A percentile compares a stretch with the other conserved stretches of the same genome.
Evolutionary conservation across 2,113 vertebrate genomes (phyloP).

Genomic region (Pseudolaguvia tuberculata): DNA sequence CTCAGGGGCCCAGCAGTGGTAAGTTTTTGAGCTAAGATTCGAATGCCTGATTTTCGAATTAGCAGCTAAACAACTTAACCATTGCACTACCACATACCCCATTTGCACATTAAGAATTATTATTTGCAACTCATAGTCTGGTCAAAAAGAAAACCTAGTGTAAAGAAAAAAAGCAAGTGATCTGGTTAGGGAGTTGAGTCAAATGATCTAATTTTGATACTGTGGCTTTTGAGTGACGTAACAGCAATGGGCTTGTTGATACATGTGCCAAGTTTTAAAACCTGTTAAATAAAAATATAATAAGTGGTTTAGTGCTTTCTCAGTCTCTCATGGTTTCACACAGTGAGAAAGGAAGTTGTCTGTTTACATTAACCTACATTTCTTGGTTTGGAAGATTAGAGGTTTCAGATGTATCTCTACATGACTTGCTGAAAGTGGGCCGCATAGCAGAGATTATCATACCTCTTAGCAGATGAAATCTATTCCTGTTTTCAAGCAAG

Average conservation of each 20-base stretch:
- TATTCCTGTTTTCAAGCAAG: slow-evolving; percentile 46
- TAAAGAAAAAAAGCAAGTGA: background rate
- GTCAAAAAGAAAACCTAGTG: background rate
- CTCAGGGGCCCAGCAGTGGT: too few relatives aligned
- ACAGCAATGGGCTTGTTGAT: background rate
- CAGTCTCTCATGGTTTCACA: slow-evolving; percentile 12
- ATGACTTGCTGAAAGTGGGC: slow-evolving; percentile 27
- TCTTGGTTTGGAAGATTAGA: slow-evolving; percentile 8
- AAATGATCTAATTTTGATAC: background rate
- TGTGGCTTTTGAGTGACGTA: background rate
- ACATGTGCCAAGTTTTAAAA: background rate
- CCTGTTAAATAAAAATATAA: background rate
- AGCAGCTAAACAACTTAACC: too few relatives aligned
- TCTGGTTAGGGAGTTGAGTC: background rate
- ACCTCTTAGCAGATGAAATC: slow-evolving; percentile 35
- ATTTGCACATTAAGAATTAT: background rate
- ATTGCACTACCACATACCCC: too few relatives aligned
- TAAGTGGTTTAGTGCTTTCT: slow-evolving; percentile 15
- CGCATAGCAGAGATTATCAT: slow-evolving; percentile 20
- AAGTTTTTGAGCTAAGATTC: too few relatives aligned
- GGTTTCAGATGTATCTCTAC: background rate
- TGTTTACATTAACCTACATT: slow-evolving; percentile 27
- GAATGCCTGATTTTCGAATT: too few relatives aligned
- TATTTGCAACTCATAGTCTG: background rate
- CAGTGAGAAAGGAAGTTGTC: slow-evolving; percentile 29